A percentile compares a stretch with the other conserved stretches of the same genome.
These are phyloP conservation scores for Boloria selene DNA, from an alignment of 2,888 invertebrate genomes.

Conservation along the genomic window DNA sequence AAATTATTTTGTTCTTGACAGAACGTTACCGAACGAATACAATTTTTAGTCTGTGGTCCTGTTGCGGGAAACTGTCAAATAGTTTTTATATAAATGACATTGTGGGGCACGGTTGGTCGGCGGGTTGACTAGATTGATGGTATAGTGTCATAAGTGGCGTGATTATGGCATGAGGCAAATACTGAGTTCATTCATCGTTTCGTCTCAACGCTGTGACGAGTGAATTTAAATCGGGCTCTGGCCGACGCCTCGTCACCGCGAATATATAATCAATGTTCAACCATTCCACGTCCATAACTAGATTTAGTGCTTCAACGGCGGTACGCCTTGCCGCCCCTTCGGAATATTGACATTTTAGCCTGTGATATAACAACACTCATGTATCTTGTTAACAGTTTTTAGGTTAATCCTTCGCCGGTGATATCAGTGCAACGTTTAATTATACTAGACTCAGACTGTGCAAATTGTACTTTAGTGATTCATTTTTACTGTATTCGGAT, in stretches of 20 bases:
- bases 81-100: slow-evolving; percentile 16
- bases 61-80: slow-evolving; percentile 31
- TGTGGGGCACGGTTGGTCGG: slow-evolving; percentile 25
- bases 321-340: slow-evolving; percentile 59
- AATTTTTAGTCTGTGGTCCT: slow-evolving; percentile 3
- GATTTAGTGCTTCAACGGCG: slow-evolving; percentile 56
- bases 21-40: slow-evolving; percentile 8
- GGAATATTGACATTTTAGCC: slow-evolving; percentile 69
- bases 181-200: slow-evolving; percentile 39
- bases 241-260: slow-evolving; percentile 64
- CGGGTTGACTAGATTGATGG: slow-evolving; percentile 22
- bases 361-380: slow-evolving; percentile 73
- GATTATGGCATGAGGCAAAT: slow-evolving; percentile 38
- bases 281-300: slow-evolving; percentile 63
- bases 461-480: slow-evolving; percentile 53
- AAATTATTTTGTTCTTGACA: not conserved
- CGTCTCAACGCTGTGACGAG: slow-evolving; percentile 53
- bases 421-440: slow-evolving; percentile 64
- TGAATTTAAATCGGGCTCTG: slow-evolving; percentile 53
- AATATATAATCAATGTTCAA: slow-evolving; percentile 69
- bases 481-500: slow-evolving; percentile 44
- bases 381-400: slow-evolving; percentile 65
- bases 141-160: slow-evolving; percentile 40
- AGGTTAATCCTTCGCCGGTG: slow-evolving; percentile 73
- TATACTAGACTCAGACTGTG: slow-evolving; percentile 38